Evolutionary conservation across 2,113 vertebrate species (phyloP), one percentile per base, ranked within the genome.

Genomic region (Prochilodus magdalenae): DNA sequence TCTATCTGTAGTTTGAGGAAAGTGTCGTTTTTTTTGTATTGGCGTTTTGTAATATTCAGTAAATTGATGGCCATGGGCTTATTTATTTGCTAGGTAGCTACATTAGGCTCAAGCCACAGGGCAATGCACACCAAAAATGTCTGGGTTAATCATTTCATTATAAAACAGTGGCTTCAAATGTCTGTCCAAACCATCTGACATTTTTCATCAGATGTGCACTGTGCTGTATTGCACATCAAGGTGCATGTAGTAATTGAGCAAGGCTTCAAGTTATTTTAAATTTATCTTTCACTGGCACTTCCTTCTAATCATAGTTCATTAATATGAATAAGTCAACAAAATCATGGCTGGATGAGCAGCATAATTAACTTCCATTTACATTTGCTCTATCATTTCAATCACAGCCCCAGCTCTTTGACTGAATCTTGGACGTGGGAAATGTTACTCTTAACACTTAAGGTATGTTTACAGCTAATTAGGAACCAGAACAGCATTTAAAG

Each of bases 301-400:
- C 6, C 24, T 26, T 73, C 7, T 47, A 69, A 27, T 29, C n/a
- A 70, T 14, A 27, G 36, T 24, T 60, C 33, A 47, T 22, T 79
- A 26, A 79, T 59, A 62, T 26, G 5, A 71, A 79, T 18, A 67
- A 22, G 30, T 67, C 18, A 67, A 72, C 67, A 33, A 74, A 74
- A n/a, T 22, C 53, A 60, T 40, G 40, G 6, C 22, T 80, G 24
- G 40, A 40, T 72, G 6, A 72, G 15, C 5, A 13, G 8, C 55
- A 72, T 62, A 47, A 80, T 72, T 71, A 71, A 80, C 55, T 78
- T 30, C 22, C 30, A 53, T 77, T 77, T 47, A 71, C 53, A 79
- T 60, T 22, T 62, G 27, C 5, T 59, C 26, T 26, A 49, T 13
- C 33, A 71, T 47, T 44, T 16, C 8, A 70, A 36, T 70, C 30